phyloP scores from a whole-genome alignment of 2,888 invertebrate genomes.

The Synanthedon myopaeformis region DNA sequence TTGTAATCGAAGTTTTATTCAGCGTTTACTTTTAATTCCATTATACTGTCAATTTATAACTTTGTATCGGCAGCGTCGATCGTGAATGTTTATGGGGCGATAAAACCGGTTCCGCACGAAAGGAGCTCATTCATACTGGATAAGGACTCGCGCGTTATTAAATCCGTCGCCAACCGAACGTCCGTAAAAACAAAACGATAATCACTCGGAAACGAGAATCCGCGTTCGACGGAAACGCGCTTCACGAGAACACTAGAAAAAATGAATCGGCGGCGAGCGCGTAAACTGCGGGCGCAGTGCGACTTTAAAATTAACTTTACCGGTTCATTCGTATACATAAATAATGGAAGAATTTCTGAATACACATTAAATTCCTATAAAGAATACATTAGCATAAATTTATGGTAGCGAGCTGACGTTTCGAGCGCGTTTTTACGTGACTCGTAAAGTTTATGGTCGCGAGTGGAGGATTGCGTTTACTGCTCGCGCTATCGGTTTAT shows the following conservation, averaged over 20 bases:
- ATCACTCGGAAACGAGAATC: slow-evolving; percentile 34
- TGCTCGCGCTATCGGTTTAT: slow-evolving; percentile 67
- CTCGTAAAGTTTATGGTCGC: slow-evolving; percentile 71
- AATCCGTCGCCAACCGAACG: slow-evolving; percentile 20
- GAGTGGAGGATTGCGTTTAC: slow-evolving; percentile 70
- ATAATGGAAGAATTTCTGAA: slow-evolving; percentile 70
- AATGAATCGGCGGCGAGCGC: slow-evolving; percentile 45
- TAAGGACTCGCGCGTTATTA: slow-evolving; percentile 20
- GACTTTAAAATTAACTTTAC: slow-evolving; percentile 70
- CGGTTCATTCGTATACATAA: slow-evolving; percentile 69
- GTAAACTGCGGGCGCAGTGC: slow-evolving; percentile 52
- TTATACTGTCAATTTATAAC: slow-evolving; percentile 37
- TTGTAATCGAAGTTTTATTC: slow-evolving; percentile 51
- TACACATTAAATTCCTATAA: slow-evolving; percentile 71
- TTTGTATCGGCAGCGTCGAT: slow-evolving; percentile 15
- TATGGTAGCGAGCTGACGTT: slow-evolving; percentile 67
- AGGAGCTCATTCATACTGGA: slow-evolving; percentile 22
- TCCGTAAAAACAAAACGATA: slow-evolving; percentile 30
- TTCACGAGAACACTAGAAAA: slow-evolving; percentile 38
- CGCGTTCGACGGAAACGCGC: slow-evolving; percentile 33
- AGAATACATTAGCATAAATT: slow-evolving; percentile 72
- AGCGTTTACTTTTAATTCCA: slow-evolving; percentile 41
- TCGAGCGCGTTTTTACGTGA: slow-evolving; percentile 70
- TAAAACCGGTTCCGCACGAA: slow-evolving; percentile 23
- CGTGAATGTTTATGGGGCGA: slow-evolving; percentile 13